Base-by-base conservation (phyloP, 2,888 invertebrate genomes). In the Zygothrica quintamaculata region DNA sequence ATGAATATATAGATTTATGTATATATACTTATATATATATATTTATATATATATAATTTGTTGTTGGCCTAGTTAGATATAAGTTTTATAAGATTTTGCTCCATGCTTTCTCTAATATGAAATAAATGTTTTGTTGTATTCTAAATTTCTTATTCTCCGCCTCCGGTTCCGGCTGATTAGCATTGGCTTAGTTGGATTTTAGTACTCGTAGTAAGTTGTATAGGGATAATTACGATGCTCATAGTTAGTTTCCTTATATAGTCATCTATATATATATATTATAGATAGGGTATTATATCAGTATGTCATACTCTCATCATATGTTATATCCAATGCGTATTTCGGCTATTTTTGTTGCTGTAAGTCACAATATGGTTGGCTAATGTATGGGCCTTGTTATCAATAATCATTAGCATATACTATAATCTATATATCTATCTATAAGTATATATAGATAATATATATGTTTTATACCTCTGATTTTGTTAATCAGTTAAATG, bases 331-430 rank as follows among this genome's bases (percentile, higher is more conserved):
- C 48, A 43, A 43, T 43, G 25, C 22, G 26, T 43, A 9, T 43
- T 26, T 22, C 18, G 2, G 25, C 0, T 56, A n/a, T 26, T 66
- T 40, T 48, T 77, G 39, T 33, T 56, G 46, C 37, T 62, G 59
- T 80, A 80, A 80, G 80, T 80, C 80, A 80, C 80, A 80, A 86
- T 80, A 86, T 74, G 80, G 80, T 84, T 80, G 84, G 80, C 86
- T 80, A 80, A 80, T 77, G 70, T 55, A 60, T 62, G 44, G 68
- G 31, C 37, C 64, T 58, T 57, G 58, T 15, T 68, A 64, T 68
- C 52, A 69, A 68, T 69, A 70, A 64, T 58, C 52, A 47, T 66
- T 16, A 42, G 31, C 48, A 43, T 52, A 44, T 36, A 39, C 31
- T n/a, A n/a, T n/a, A n/a, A n/a, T n/a, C 16, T 39, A 16, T 48